Evolutionary conservation across 2,113 vertebrate genomes (phyloP).

Genomic region (Corythornis cristatus): DNA sequence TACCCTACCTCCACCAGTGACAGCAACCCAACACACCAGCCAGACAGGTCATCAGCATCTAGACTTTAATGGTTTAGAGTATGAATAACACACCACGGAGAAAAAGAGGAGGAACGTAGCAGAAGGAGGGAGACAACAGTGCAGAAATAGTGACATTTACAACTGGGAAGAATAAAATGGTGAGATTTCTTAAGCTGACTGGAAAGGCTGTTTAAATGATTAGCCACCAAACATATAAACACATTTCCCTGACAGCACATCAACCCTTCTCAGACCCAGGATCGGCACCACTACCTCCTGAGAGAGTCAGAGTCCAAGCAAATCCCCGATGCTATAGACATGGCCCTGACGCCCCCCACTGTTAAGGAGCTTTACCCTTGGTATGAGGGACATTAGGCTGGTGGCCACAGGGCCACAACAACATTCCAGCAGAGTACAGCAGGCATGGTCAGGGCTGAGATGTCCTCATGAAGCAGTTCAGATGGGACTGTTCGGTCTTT

Average conservation of each 20-base stretch:
- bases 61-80: neutral
- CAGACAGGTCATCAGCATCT: neutral
- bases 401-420: neutral
- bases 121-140: neutral
- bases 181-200: neutral
- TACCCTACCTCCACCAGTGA: neutral
- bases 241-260: neutral
- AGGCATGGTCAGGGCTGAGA: neutral
- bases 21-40: accelerated
- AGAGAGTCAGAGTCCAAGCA: neutral
- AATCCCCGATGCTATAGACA: neutral
- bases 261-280: accelerated
- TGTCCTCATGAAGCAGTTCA: neutral
- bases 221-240: neutral
- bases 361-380: neutral
- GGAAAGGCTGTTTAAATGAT: neutral
- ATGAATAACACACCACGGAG: neutral
- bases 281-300: neutral
- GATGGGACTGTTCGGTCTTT: neutral
- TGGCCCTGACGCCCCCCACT: neutral
- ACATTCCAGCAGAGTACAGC: neutral
- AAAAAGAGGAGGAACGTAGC: neutral
- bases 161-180: neutral
- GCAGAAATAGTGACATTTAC: neutral
- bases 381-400: neutral